A percentile compares a stretch with the other conserved stretches of the same genome.
These are phyloP conservation scores for Dorcus hopei DNA, from an alignment of 2,888 invertebrate genomes.

Conservation along the genomic window DNA sequence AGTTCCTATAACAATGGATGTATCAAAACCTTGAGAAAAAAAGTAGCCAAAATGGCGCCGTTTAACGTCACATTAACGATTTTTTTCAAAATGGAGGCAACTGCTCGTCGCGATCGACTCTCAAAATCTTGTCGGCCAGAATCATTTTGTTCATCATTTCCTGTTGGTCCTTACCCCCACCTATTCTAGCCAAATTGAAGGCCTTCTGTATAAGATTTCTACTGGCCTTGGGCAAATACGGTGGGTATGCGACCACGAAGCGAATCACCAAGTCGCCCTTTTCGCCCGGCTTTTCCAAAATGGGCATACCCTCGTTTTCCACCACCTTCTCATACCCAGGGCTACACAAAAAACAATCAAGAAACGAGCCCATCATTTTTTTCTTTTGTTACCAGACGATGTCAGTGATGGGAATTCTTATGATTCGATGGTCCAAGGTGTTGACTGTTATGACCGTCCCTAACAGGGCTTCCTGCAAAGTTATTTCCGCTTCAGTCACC, in stretches of 20 bases:
- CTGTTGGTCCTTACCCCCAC: conserved; percentile 38
- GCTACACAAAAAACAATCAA: conserved; percentile 34
- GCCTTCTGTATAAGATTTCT: conserved; percentile 46
- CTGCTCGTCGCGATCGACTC: conserved; percentile 46
- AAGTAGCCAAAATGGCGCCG: conserved; percentile 38
- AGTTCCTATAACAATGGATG: too few relatives aligned
- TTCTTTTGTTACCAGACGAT: conserved; percentile 55
- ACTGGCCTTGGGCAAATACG: conserved; percentile 52
- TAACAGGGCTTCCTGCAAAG: conserved; percentile 67
- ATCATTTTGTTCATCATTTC: conserved; percentile 48
- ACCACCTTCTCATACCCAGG: conserved; percentile 68
- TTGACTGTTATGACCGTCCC: conserved; percentile 64
- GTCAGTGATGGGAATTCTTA: conserved; percentile 69
- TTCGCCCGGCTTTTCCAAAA: conserved; percentile 58
- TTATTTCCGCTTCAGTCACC: conserved; percentile 58
- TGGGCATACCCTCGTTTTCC: conserved; percentile 70
- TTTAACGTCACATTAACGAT: conserved; percentile 24
- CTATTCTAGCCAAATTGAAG: conserved; percentile 43
- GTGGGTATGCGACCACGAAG: conserved; percentile 61
- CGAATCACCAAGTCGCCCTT: conserved; percentile 69
- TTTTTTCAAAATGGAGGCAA: conserved; percentile 35
- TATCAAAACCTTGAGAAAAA: too few relatives aligned
- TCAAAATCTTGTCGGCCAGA: conserved; percentile 47
- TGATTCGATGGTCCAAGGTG: conserved; percentile 67
- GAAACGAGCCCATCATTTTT: too few relatives aligned